Base-by-base conservation (phyloP, 2,797 vertebrate genomes). In the Crenichthys baileyi region DNA sequence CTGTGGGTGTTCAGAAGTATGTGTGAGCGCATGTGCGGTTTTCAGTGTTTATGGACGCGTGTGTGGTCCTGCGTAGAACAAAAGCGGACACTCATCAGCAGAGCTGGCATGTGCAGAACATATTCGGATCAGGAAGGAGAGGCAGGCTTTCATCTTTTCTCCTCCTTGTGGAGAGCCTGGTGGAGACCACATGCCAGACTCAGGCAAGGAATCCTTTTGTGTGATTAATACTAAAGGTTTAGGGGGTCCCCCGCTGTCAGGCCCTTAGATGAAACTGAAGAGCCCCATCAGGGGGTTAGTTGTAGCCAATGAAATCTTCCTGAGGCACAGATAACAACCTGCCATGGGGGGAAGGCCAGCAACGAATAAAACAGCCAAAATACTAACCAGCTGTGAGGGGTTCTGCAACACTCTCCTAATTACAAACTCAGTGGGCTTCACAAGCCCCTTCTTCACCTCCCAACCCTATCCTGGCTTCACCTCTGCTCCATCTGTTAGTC, bases 371-470 rank as follows among this genome's bases (percentile, higher is more conserved):
- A 87, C 88, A 83, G 90, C 79, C 78, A 84, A 90, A 90, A 87
- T 91, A 85, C 87, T 76, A 85, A 89, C 88, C 91, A 94, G 91
- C 93, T 93, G 92, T 84, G 89, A 91, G 85, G 85, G 78, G 75
- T 91, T 84, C 87, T 89, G 80, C 79, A 82, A 92, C 88, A 85
- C 86, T 90, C 80, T 81, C 85, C 90, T 94, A 95, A 95, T 96
- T 93, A 95, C 91, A 92, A 94, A 94, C 88, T 90, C 90, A 81
- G 88, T 81, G 67, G 90, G 87, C 80, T 83, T 87, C 84, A 83
- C 74, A 55, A 81, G 50, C 71, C 82, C 73, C 70, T 36, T 29
- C 73, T n/a, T 22, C 73, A 41, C 80, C 73, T 67, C 80, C 78
- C 31, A 73, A 72, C 29, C 56, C 80, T 60, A 36, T 79, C 85